Base-by-base conservation (phyloP, 2,113 vertebrate species). In the Stercorarius parasiticus region DNA sequence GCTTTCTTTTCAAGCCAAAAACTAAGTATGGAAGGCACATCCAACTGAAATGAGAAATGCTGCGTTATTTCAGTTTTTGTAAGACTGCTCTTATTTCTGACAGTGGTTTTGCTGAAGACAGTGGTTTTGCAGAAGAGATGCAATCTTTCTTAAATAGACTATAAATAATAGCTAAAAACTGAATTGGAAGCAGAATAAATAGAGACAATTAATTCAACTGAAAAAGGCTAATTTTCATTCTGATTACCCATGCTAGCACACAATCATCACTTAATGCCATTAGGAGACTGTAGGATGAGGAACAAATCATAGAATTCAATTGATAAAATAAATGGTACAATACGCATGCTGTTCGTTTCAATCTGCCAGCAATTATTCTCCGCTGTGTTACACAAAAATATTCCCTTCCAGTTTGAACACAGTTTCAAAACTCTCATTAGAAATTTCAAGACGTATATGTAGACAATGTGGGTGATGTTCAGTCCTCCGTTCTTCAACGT, bases 41-140 rank as follows among this genome's bases (percentile, higher is more conserved):
- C 62, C 90, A 96, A 86, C 52, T 83, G 88, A 95, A 96, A 97
- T 3, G 61, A 97, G 94, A 96, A 96, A 88, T 74, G 65, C 23
- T 89, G 74, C 26, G 11, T 88, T 94, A 96, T 96, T 95, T 93
- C 92, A 91, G 79, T 69, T 94, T 96, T 88, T 93, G n/a, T 96
- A 90, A 93, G 90, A 88, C 79, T 93, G 82, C 56, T 96, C 67
- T 86, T 91, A 93, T 96, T 97, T 94, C 86, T 96, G 94, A 96
- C 85, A 64, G 96, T 71, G 90, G 93, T 97, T 97, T 97, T 96
- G 94, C 95, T 97, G 96, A 97, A 97, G 94, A 94, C 91, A 84
- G 94, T 88, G 76, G 90, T 96, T 97, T 97, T 95, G 65, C 90
- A 84, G 90, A 96, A 90, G 64, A 96, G 93, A 95, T 93, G 67